Conservation (phyloP, 2,113 vertebrate species). For the Prolemur simus region DNA sequence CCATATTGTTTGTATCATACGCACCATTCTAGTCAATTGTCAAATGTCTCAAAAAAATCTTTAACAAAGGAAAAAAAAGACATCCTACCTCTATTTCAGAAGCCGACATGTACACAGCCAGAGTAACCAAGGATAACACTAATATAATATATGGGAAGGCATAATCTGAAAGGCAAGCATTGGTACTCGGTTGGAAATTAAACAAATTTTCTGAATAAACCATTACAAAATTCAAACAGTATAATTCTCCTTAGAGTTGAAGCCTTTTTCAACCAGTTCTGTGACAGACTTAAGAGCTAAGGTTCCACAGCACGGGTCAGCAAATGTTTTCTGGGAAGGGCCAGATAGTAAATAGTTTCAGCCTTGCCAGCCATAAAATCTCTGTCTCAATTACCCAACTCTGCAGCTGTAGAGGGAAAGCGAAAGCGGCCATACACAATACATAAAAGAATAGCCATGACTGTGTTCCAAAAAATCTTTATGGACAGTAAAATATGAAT, state of each 20-base stretch:
- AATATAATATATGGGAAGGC: constrained; percentile 98
- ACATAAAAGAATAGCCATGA: neutral
- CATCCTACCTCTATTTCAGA: constrained; percentile 96
- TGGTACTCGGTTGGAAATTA: neutral
- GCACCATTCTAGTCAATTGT: neutral
- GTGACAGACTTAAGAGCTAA: neutral
- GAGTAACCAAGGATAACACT: constrained; percentile 94
- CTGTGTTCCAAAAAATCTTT: neutral
- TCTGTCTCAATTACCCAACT: neutral
- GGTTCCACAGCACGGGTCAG: neutral
- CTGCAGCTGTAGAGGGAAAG: neutral
- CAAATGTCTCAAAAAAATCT: constrained; percentile 12
- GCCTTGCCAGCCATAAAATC: neutral
- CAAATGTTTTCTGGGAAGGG: neutral
- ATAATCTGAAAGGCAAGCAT: constrained; percentile 89
- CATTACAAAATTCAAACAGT: neutral
- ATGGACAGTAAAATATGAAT: neutral
- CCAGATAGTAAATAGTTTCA: neutral
- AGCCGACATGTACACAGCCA: constrained; percentile 98
- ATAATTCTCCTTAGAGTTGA: neutral
- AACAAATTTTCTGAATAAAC: neutral
- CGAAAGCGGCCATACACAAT: neutral
- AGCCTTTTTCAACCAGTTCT: neutral
- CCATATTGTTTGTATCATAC: neutral
- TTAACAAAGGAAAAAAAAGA: neutral